Conservation (phyloP, 1,140 invertebrate genomes). For the Zaprionus ornatus region DNA sequence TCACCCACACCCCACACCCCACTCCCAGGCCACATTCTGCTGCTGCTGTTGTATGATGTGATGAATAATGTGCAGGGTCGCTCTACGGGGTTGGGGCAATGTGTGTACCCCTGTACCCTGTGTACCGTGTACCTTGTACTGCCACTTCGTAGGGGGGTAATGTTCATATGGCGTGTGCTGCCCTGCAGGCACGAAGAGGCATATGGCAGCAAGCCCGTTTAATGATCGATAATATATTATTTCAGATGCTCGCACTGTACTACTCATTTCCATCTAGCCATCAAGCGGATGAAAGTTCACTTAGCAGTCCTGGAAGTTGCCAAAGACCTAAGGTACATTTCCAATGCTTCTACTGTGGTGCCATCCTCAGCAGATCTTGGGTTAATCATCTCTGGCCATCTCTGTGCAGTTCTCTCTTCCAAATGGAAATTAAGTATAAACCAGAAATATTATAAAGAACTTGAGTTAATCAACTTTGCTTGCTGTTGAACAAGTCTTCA, state of each 20-base stretch:
- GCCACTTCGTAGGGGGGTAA: slow-evolving; percentile 40
- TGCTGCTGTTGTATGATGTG: slow-evolving; percentile 55
- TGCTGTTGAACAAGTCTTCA: neutral
- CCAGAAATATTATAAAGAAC: neutral
- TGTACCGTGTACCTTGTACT: neutral
- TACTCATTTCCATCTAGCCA: neutral
- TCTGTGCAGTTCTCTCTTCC: no score
- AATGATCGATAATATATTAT: slow-evolving; percentile 43
- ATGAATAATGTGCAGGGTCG: slow-evolving; percentile 69
- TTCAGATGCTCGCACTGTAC: neutral
- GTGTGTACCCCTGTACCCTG: neutral
- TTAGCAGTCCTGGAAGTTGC: no score
- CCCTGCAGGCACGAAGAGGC: slow-evolving; percentile 13
- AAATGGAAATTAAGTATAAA: no score
- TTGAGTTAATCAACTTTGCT: no score
- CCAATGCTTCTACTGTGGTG: no score
- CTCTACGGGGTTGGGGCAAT: neutral
- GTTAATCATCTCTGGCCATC: no score
- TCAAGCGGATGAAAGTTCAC: neutral
- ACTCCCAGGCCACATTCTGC: neutral
- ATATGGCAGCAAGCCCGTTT: slow-evolving; percentile 44
- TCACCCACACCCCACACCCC: neutral
- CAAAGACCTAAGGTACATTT: no score
- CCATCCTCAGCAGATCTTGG: no score
- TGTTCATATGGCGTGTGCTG: slow-evolving; percentile 69